Conservation (phyloP, 2,113 vertebrate species). For the Daubentonia madagascariensis region DNA sequence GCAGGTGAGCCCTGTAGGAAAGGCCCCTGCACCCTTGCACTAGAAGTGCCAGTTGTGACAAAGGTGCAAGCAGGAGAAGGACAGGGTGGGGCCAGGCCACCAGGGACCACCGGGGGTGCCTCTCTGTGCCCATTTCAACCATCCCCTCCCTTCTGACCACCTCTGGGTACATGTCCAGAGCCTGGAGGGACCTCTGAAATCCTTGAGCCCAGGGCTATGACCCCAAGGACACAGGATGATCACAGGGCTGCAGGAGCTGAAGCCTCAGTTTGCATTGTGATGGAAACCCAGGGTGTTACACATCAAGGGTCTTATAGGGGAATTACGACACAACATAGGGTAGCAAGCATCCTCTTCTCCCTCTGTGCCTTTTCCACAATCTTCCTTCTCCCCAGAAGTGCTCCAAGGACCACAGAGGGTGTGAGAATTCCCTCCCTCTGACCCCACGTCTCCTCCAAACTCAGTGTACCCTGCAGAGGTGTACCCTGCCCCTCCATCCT, state of each 20-base stretch:
- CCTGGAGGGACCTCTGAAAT: background rate
- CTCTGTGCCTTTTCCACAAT: too few relatives aligned
- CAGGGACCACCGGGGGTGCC: fast-evolving
- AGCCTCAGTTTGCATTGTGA: background rate
- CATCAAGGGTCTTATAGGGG: background rate
- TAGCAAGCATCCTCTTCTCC: background rate
- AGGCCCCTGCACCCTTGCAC: background rate
- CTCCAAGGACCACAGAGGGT: background rate
- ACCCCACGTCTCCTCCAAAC: background rate
- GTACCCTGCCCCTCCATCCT: background rate
- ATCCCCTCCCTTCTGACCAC: background rate
- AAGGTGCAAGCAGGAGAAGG: background rate
- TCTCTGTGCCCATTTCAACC: background rate
- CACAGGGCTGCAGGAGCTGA: background rate
- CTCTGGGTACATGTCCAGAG: background rate
- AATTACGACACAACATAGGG: background rate
- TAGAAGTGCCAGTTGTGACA: background rate
- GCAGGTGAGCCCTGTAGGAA: background rate
- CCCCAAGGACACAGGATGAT: too few relatives aligned
- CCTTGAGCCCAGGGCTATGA: background rate
- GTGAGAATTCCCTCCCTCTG: background rate
- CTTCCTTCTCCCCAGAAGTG: background rate
- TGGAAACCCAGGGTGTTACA: background rate
- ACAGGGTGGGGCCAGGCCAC: background rate
- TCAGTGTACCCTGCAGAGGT: background rate